Conservation (phyloP, 2,797 vertebrate genomes). For the Cheirogaleus major region DNA sequence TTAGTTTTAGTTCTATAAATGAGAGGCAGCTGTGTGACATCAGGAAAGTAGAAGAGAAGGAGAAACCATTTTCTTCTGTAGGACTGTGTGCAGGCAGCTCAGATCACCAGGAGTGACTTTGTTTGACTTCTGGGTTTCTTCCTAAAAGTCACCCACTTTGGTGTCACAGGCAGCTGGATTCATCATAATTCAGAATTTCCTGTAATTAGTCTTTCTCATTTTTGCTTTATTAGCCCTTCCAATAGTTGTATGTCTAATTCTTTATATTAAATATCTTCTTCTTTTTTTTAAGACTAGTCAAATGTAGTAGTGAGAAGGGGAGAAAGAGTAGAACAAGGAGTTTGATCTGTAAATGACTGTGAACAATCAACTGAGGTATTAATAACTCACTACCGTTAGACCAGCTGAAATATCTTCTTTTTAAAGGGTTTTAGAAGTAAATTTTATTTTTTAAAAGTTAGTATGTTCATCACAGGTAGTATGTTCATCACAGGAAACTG, state of each 20-base stretch:
- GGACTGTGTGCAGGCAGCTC: neutral
- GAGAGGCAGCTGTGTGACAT: neutral
- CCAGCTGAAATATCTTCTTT: too few species aligned
- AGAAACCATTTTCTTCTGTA: neutral
- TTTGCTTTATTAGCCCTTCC: neutral
- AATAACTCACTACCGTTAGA: too few species aligned
- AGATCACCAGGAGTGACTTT: neutral
- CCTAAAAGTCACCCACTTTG: neutral
- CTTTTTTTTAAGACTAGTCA: neutral
- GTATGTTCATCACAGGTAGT: neutral
- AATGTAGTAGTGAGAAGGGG: too few species aligned
- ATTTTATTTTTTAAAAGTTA: neutral
- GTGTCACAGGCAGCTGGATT: neutral
- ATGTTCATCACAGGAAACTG: neutral
- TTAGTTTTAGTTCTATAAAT: neutral
- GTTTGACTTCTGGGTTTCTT: neutral
- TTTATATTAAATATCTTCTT: neutral
- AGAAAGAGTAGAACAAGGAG: too few species aligned
- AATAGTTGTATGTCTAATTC: neutral
- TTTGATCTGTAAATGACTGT: too few species aligned
- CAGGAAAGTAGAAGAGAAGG: neutral
- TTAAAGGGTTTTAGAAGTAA: too few species aligned
- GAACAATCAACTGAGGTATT: too few species aligned
- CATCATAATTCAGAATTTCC: neutral
- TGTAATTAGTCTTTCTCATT: neutral